Conservation (phyloP, 2,113 vertebrate species). For the Myrmecophaga tridactyla region DNA sequence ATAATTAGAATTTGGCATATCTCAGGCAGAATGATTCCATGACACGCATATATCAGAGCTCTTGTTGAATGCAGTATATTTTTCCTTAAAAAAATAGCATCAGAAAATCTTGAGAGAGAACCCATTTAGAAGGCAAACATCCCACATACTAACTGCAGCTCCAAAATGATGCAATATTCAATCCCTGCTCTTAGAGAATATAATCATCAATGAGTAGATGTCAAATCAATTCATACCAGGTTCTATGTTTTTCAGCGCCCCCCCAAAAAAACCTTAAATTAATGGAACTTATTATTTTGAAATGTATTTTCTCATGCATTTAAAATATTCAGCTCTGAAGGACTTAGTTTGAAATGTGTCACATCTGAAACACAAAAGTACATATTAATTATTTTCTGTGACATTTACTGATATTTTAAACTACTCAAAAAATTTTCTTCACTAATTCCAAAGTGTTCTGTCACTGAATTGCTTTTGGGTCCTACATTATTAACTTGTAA, state of each 20-base stretch:
- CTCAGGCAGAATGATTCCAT: background rate
- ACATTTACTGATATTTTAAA: background rate
- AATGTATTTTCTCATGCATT: background rate
- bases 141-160: too few species aligned
- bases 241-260: background rate
- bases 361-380: background rate
- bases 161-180: background rate
- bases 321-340: background rate
- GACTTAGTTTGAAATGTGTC: background rate
- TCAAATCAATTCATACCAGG: background rate
- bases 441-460: background rate
- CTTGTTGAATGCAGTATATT: background rate
- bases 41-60: background rate
- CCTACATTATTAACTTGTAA: background rate
- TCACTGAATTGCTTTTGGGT: too few species aligned
- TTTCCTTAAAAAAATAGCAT: background rate
- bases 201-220: background rate
- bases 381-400: background rate
- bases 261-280: background rate
- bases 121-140: background rate
- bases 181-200: background rate
- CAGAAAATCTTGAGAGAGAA: background rate
- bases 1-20: background rate
- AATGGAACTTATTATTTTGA: background rate
- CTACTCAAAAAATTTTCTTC: background rate